A percentile compares a stretch with the other conserved stretches of the same genome.
These are phyloP conservation scores for Apantesis nais DNA, from an alignment of 2,888 invertebrate genomes.

Conservation along the genomic window DNA sequence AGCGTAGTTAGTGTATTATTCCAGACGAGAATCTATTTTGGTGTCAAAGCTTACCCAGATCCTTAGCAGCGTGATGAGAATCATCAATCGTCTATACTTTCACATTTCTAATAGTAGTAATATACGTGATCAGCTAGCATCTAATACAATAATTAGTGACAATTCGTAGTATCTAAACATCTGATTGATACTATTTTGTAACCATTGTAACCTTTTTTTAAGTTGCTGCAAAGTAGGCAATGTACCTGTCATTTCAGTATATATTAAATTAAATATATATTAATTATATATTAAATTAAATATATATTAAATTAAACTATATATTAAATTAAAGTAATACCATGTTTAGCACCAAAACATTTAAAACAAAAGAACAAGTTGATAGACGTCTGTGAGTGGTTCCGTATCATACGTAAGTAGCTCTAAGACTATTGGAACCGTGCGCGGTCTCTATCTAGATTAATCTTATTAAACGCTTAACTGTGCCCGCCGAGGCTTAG, in stretches of 20 bases:
- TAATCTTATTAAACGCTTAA: constrained; percentile 19
- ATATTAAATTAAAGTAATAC: too few relatives aligned
- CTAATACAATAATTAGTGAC: not conserved
- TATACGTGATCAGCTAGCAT: not conserved
- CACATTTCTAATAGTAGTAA: not conserved
- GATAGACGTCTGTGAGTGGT: not conserved
- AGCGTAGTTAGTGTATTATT: not conserved
- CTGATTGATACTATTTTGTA: not conserved
- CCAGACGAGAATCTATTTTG: not conserved
- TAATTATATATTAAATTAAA: too few relatives aligned
- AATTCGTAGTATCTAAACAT: not conserved
- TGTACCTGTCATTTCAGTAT: too few relatives aligned
- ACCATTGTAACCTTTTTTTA: not conserved
- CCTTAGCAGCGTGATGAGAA: too few relatives aligned
- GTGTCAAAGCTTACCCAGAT: not conserved
- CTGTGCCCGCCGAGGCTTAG: constrained; percentile 7
- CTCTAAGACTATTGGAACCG: not conserved
- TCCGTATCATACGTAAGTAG: not conserved
- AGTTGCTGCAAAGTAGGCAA: not conserved
- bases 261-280: too few relatives aligned
- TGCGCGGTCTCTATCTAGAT: constrained; percentile 1
- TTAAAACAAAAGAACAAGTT: not conserved
- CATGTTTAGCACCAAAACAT: too few relatives aligned
- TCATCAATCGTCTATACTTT: too few relatives aligned
- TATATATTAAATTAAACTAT: too few relatives aligned